A percentile compares a stretch with the other conserved stretches of the same genome.
phyloP scores from a whole-genome alignment of 1,140 invertebrate genomes.

The Brachionus plicatilis region DNA sequence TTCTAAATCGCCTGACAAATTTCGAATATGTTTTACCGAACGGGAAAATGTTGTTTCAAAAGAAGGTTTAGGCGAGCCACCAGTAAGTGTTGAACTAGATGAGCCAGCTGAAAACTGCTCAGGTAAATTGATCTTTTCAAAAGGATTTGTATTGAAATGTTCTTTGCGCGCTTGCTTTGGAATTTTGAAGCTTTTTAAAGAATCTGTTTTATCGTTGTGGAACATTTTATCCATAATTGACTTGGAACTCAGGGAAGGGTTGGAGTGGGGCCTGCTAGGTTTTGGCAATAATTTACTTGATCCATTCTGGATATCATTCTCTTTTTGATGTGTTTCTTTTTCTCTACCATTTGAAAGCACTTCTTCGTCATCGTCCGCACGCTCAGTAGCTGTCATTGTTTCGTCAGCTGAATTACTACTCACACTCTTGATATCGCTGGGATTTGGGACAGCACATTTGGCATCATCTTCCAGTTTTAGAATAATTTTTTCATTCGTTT shows the following conservation, averaged over 20 bases:
- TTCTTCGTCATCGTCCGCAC: not conserved
- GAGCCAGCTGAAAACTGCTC: not conserved
- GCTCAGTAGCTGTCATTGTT: conserved; percentile 21
- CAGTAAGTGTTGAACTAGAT: not conserved
- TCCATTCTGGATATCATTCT: not conserved
- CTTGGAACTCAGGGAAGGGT: not conserved
- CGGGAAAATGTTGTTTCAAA: not conserved
- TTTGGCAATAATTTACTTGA: not conserved
- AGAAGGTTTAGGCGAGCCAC: not conserved
- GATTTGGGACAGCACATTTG: not conserved
- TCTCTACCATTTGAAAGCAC: not conserved
- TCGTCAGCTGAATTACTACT: not conserved
- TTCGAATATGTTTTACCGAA: not conserved
- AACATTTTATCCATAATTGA: conserved; percentile 9
- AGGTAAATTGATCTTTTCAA: not conserved
- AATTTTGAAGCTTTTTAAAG: conserved; percentile 17
- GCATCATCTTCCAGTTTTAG: not conserved
- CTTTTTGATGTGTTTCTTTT: not conserved
- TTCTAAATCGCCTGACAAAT: not conserved
- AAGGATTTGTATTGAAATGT: not conserved
- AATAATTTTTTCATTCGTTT: not conserved
- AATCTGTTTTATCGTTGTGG: not conserved
- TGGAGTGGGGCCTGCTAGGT: not conserved
- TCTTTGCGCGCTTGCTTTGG: conserved; percentile 11
- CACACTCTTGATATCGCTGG: not conserved